A percentile compares a stretch with the other conserved stretches of the same genome.
Conservation (phyloP, 2,888 invertebrate species). For the Pachliopta kotzebuea region DNA sequence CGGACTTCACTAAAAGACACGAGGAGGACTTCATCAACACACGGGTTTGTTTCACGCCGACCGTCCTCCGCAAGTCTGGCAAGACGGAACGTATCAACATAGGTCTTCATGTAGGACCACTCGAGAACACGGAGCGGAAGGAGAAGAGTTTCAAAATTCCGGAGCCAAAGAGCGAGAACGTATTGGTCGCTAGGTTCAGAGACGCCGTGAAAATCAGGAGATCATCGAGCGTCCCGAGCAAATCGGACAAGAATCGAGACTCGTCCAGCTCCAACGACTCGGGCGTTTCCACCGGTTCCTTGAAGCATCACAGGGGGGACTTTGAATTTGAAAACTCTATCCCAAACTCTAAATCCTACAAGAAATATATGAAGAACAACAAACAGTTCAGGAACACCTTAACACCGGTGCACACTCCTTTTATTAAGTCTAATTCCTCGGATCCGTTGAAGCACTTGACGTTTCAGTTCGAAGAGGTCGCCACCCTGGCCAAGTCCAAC, state of each 20-base stretch:
- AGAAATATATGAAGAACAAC: slow-evolving; percentile 67
- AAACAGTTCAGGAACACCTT: slow-evolving; percentile 69
- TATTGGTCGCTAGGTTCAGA: slow-evolving; percentile 68
- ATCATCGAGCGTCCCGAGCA: slow-evolving; percentile 85
- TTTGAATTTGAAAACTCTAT: slow-evolving; percentile 82
- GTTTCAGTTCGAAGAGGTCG: slow-evolving; percentile 83
- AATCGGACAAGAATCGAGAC: slow-evolving; percentile 84
- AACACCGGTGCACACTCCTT: slow-evolving; percentile 76
- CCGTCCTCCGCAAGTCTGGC: slow-evolving; percentile 61
- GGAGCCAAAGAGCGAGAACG: slow-evolving; percentile 65
- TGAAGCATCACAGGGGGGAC: slow-evolving; percentile 82
- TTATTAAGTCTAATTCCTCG: slow-evolving; percentile 82
- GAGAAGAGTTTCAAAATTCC: slow-evolving; percentile 65
- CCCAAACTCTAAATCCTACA: slow-evolving; percentile 70
- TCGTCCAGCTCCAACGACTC: slow-evolving; percentile 87
- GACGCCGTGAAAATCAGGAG: slow-evolving; percentile 83
- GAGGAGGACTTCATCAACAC: slow-evolving; percentile 70
- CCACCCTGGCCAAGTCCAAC: slow-evolving; percentile 80
- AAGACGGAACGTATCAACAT: slow-evolving; percentile 67
- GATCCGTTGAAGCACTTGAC: slow-evolving; percentile 82
- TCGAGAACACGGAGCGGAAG: slow-evolving; percentile 48
- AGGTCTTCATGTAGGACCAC: slow-evolving; percentile 43
- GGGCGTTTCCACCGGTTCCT: slow-evolving; percentile 84
- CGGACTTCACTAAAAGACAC: slow-evolving; percentile 81
- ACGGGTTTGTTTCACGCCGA: slow-evolving; percentile 66